Percentiles rank a stretch among this genome's conserved stretches.
Evolutionary conservation across 2,888 invertebrate genomes (phyloP).

Genomic region (Lycophotia porphyrea): DNA sequence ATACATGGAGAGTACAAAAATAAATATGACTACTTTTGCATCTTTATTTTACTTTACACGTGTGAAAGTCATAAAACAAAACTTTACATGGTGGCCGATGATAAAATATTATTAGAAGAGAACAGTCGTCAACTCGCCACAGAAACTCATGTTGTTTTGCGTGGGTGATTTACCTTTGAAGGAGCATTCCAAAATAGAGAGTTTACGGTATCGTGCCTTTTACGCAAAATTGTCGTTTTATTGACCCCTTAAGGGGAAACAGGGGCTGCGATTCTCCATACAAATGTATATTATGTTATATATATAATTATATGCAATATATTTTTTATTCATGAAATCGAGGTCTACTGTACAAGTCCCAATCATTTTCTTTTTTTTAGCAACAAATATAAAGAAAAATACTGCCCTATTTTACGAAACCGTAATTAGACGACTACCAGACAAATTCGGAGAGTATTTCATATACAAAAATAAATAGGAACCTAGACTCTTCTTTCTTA

Average conservation of each 20-base stretch:
- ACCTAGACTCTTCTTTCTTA: too few species aligned
- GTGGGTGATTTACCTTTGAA: slow-evolving; percentile 55
- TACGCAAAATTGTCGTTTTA: slow-evolving; percentile 56
- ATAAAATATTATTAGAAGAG: slow-evolving; percentile 20
- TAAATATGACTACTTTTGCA: neutral
- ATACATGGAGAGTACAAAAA: neutral
- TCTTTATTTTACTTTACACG: neutral
- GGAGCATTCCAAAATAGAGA: slow-evolving; percentile 51
- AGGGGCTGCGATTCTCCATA: too few species aligned
- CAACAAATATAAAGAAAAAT: too few species aligned
- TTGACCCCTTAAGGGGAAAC: slow-evolving; percentile 29
- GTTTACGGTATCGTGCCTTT: slow-evolving; percentile 70
- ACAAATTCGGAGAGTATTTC: too few species aligned
- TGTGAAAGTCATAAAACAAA: slow-evolving; percentile 36
- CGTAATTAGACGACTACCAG: too few species aligned
- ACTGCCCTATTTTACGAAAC: too few species aligned
- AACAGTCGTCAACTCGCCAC: slow-evolving; percentile 28
- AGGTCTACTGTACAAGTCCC: too few species aligned
- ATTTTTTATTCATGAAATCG: too few species aligned
- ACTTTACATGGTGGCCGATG: slow-evolving; percentile 17
- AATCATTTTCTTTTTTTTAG: too few species aligned
- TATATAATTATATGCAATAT: too few species aligned
- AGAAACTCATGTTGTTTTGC: slow-evolving; percentile 18
- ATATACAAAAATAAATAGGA: too few species aligned
- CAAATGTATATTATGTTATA: too few species aligned